Conservation (phyloP, 1,140 invertebrate genomes). For the Charaxes varanes region DNA sequence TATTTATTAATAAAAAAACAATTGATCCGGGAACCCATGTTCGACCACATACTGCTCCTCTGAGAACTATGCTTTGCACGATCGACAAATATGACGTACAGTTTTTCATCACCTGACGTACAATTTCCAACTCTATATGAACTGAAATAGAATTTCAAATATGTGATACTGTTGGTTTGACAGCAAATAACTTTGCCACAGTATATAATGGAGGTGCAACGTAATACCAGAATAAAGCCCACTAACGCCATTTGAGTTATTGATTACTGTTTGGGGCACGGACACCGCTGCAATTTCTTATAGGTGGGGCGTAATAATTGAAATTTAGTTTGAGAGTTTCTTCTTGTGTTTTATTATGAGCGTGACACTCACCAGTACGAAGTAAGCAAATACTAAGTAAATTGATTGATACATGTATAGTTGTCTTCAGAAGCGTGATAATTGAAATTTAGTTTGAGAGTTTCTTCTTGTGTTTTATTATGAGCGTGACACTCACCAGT, state of each 20-base stretch:
- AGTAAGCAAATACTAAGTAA: no score
- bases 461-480: no score
- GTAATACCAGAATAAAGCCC: constrained; percentile 22
- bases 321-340: no score
- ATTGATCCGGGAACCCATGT: constrained; percentile 12
- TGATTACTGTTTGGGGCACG: constrained; percentile 17
- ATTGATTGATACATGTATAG: no score
- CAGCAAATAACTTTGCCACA: constrained; percentile 13
- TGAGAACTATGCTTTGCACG: constrained; percentile 22
- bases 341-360: no score
- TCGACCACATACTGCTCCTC: constrained; percentile 18
- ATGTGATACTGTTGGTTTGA: background rate
- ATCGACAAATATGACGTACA: constrained; percentile 16
- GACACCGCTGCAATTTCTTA: constrained; percentile 20
- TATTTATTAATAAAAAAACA: constrained; percentile 18
- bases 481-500: no score
- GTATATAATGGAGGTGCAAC: constrained; percentile 22
- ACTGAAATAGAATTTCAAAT: constrained; percentile 2
- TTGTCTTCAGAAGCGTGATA: no score
- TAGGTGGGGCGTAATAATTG: no score
- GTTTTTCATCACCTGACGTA: background rate
- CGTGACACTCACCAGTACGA: no score
- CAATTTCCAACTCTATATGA: constrained; percentile 5
- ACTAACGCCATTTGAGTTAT: constrained; percentile 30
- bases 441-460: no score